Percentiles rank a stretch among this genome's conserved stretches.
phyloP scores from a whole-genome alignment of 2,797 vertebrate genomes.

The Chaenodraco wilsoni region DNA sequence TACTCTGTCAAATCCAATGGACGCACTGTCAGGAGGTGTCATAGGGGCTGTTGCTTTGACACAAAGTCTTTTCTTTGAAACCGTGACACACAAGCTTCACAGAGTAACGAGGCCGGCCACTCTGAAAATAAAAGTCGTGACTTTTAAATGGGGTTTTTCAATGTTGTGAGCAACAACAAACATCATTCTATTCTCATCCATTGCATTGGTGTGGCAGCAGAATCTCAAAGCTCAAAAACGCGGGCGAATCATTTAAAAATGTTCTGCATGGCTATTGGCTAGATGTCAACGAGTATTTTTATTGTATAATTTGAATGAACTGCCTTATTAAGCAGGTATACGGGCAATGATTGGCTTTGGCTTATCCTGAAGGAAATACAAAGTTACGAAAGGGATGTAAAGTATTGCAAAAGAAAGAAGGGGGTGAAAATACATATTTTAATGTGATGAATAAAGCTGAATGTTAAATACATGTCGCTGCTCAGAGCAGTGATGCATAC shows the following conservation, averaged over 20 bases:
- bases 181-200: not conserved
- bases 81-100: conserved; percentile 1
- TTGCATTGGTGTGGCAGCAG: not conserved
- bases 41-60: conserved; percentile 7
- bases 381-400: conserved; percentile 2
- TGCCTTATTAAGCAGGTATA: conserved; percentile 9
- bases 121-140: not conserved
- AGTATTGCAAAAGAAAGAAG: conserved; percentile 11
- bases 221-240: not conserved
- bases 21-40: not conserved
- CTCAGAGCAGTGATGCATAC: conserved; percentile 34
- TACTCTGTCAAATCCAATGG: conserved; percentile 4
- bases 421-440: conserved; percentile 24
- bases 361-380: not conserved
- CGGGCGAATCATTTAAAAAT: not conserved
- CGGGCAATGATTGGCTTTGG: not conserved
- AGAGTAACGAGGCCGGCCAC: conserved; percentile 6
- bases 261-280: not conserved
- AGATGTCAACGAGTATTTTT: not conserved
- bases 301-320: not conserved
- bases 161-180: not conserved
- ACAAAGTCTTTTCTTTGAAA: conserved; percentile 6
- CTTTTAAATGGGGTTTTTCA: not conserved
- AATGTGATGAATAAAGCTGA: conserved; percentile 35
- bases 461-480: conserved; percentile 6